A percentile compares a stretch with the other conserved stretches of the same genome.
Evolutionary conservation across 2,113 vertebrate species (phyloP).

Genomic region (Nansenia antarctica): DNA sequence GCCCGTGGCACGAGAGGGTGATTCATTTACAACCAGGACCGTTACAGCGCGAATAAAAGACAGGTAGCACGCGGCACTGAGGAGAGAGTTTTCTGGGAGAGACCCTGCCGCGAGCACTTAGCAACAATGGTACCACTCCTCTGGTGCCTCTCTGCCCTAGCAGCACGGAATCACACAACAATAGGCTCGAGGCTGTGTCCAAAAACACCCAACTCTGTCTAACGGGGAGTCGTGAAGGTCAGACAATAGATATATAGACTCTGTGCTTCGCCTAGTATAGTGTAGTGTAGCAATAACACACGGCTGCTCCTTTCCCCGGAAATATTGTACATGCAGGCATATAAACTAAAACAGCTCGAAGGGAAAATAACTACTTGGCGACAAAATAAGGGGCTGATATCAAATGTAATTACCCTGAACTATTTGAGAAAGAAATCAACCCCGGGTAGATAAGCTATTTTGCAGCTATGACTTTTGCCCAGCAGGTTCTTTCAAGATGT

Average conservation of each 20-base stretch:
- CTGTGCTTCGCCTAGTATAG: constrained; percentile 23
- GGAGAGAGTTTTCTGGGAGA: constrained; percentile 7
- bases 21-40: constrained; percentile 15
- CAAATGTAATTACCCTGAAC: constrained; percentile 27
- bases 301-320: neutral
- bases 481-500: neutral
- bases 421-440: constrained; percentile 21
- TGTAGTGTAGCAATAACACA: neutral
- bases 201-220: constrained; percentile 12
- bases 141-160: constrained; percentile 25
- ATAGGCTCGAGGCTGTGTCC: constrained; percentile 46
- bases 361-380: constrained; percentile 6
- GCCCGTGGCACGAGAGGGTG: neutral
- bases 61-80: constrained; percentile 16
- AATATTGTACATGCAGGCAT: neutral
- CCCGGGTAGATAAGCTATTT: neutral
- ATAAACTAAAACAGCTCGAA: constrained; percentile 32
- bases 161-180: constrained; percentile 39
- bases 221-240: constrained; percentile 67
- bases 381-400: constrained; percentile 11
- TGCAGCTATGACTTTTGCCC: neutral
- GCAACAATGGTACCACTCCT: constrained; percentile 40
- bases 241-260: constrained; percentile 59
- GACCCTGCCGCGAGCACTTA: constrained; percentile 25
- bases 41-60: constrained; percentile 16